Base-by-base conservation (phyloP, 2,113 vertebrate species). In the Electrona antarctica region DNA sequence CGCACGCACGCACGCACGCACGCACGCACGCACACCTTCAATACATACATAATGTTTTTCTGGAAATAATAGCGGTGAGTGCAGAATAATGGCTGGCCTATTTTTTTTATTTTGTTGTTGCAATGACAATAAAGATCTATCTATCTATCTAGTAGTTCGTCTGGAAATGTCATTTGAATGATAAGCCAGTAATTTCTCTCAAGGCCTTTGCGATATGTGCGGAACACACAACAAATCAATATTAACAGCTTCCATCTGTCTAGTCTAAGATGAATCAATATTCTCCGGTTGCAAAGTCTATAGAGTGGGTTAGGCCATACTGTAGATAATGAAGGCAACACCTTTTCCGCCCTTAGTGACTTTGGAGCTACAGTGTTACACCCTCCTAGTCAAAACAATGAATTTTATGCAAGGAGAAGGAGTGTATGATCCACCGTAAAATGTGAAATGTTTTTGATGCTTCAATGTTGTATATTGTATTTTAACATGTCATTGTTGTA, bases 191-290 rank as follows among this genome's bases (percentile, higher is more conserved):
- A 28, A 48, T 67, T 74, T 6, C 51, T 50, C 67, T 50, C 67
- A 21, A 74, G 46, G 33, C 48, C 9, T 0, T 64, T 73, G 50
- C 58, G 67, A 61, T 56, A 11, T 41, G 46, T 54, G 73, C 72
- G 66, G 60, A 73, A 11, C 51, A 54, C 13, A 54, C 2, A 54
- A n/a, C 51, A 54, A 55, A 76, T 78, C 71, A 50, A 64, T 77
- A 49, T 59, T 59, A 15, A 28, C 13, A 15, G 9, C 21, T 51
- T 73, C 69, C 33, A 41, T 15, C 46, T 0, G 28, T 9, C 41
- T 75, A 14, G 72, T 85, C 63, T 77, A 4, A 41, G 71, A 49
- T 57, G 7, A 70, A 83, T 83, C 77, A 65, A 77, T 83, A 55
- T 9, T 51, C 3, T n/a, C 6, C 11, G 51, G 51, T n/a, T n/a